Evolutionary conservation across 1,140 invertebrate genomes (phyloP).

Genomic region (Drosophila paulistorum): DNA sequence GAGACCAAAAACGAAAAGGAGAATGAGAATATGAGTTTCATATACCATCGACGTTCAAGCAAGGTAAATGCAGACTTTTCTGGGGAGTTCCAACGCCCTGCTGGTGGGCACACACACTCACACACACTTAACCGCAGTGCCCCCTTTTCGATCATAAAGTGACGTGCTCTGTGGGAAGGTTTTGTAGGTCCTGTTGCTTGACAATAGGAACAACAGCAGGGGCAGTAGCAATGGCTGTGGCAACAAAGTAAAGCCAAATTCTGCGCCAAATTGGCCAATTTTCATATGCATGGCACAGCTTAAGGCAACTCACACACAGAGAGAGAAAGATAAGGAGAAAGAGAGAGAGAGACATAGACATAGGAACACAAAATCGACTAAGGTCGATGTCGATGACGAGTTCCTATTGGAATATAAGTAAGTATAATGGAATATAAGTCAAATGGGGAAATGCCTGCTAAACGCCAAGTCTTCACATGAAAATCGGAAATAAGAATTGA

Average conservation of each 20-base stretch:
- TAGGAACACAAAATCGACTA: neutral
- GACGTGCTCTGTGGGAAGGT: neutral
- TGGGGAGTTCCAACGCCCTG: neutral
- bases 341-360: neutral
- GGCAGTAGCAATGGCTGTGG: conserved; percentile 5
- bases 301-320: conserved; percentile 29
- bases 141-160: conserved; percentile 1
- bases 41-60: neutral
- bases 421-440: neutral
- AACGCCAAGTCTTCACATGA: conserved; percentile 2
- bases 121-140: neutral
- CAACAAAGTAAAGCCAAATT: conserved; percentile 60
- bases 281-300: conserved; percentile 65
- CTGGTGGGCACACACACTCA: too few species aligned
- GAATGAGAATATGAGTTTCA: neutral
- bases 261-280: conserved; percentile 72
- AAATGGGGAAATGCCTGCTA: conserved; percentile 11
- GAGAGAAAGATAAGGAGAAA: neutral
- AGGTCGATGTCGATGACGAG: conserved; percentile 7
- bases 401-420: conserved; percentile 11
- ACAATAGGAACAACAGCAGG: conserved; percentile 7
- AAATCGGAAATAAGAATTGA: neutral
- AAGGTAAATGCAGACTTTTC: conserved; percentile 9
- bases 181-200: conserved; percentile 1
- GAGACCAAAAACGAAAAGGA: conserved; percentile 22